phyloP scores from a whole-genome alignment of 2,113 vertebrate species.

The Pedetes capensis region DNA sequence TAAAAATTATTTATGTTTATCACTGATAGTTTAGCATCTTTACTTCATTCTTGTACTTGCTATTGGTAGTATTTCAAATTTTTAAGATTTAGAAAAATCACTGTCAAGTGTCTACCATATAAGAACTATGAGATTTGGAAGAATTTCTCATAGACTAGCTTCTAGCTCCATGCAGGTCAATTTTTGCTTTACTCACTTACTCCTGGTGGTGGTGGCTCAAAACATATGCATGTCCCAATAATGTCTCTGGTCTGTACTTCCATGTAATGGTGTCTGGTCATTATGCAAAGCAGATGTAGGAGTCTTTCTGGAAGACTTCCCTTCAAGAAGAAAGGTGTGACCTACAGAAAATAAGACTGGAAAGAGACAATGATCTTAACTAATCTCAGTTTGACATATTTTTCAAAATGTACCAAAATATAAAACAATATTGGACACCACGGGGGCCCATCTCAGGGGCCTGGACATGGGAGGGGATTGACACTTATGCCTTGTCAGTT shows the following conservation, averaged over 20 bases:
- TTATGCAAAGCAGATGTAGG: not conserved
- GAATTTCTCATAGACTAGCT: not conserved
- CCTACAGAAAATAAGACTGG: not conserved
- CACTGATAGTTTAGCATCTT: not conserved
- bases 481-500: not conserved
- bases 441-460: too few relatives aligned
- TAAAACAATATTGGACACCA: fast-evolving
- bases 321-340: not conserved
- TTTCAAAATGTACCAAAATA: not conserved
- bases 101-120: not conserved
- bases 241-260: not conserved
- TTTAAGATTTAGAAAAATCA: not conserved
- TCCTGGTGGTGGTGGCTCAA: not conserved
- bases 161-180: not conserved
- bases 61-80: not conserved
- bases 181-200: not conserved
- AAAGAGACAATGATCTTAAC: not conserved
- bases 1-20: not conserved
- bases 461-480: not conserved
- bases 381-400: not conserved
- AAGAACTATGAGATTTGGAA: not conserved
- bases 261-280: not conserved
- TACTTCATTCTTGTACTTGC: not conserved
- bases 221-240: fast-evolving
- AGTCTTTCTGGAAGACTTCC: not conserved